Percentiles rank a stretch among this genome's conserved stretches.
phyloP scores from a whole-genome alignment of 2,113 vertebrate genomes.

The Riparia riparia region DNA sequence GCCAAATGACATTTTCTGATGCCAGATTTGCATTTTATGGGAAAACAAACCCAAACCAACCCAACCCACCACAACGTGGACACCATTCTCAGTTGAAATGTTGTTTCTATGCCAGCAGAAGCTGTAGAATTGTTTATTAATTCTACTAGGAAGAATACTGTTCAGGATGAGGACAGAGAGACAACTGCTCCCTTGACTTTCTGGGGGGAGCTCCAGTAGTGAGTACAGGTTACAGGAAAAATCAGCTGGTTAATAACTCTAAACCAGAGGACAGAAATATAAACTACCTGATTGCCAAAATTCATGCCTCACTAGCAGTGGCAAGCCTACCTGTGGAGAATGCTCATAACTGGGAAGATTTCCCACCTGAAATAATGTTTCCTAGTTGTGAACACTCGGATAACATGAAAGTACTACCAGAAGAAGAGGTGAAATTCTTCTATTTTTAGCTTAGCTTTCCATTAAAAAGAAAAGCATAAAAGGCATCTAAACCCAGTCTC shows the following conservation, averaged over 20 bases:
- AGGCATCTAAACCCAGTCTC: neutral
- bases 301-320: rapidly evolving
- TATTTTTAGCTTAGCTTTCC: neutral
- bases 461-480: neutral
- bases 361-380: neutral
- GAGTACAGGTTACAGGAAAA: neutral
- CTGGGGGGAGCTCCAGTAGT: rapidly evolving
- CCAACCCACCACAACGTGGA: neutral
- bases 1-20: neutral
- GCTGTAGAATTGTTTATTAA: neutral
- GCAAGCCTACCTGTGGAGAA: neutral
- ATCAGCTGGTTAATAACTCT: neutral
- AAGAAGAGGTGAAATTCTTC: neutral
- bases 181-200: neutral
- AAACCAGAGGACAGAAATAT: neutral
- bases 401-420: neutral
- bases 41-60: neutral
- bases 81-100: neutral
- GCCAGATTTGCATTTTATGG: neutral
- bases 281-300: neutral
- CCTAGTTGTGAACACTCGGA: neutral
- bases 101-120: neutral
- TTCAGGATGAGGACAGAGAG: neutral
- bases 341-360: neutral
- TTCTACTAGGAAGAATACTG: too few species aligned